Evolutionary conservation across 2,888 invertebrate species (phyloP), one percentile per base, ranked within the genome.

Genomic region (Megalurothrips usitatus): DNA sequence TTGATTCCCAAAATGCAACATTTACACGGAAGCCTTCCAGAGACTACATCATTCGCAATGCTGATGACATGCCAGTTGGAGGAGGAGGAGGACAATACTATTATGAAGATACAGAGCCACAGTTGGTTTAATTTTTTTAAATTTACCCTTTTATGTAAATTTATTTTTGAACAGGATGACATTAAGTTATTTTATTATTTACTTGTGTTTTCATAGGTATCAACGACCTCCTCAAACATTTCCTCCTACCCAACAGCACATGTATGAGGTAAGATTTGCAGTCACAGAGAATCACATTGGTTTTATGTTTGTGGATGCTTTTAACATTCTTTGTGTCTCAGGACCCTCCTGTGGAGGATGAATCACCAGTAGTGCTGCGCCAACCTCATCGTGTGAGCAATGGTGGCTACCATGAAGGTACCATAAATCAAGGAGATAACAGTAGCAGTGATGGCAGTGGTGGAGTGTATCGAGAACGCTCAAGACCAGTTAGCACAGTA

Each of bases 391-490:
- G 81, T 19, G 63, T 78, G 11, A 81, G 80, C 63, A 81, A 75
- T 63, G 80, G 79, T 14, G 68, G 79, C 19, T 75, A 48, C 10
- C 80, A 80, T 63, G 63, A 80, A 11, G 28, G 11, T 23, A 48
- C 58, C 49, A 47, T 58, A 14, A 80, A 49, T 43, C 78, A 78
- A 26, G 78, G 81, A 6, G 81, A 81, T 68, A 75, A 75, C 12
- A 81, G 81, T 23, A 80, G 81, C 81, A 81, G 81, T 58, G 80
- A 81, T 19, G 80, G 80, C 0, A 81, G 81, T 79, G 80, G 79
- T 52, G 63, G 81, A 23, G 26, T 75, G 68, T 75, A 75, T 26
- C n/a, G 68, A 26, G 68, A 75, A 12, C 23, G 68, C 9, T 75
- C 68, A 26, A 2, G 68, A 10, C 68, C 80, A 43, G 81, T 68